Evolutionary conservation across 2,888 invertebrate genomes (phyloP).

Genomic region (Stictocephala bisonia): DNA sequence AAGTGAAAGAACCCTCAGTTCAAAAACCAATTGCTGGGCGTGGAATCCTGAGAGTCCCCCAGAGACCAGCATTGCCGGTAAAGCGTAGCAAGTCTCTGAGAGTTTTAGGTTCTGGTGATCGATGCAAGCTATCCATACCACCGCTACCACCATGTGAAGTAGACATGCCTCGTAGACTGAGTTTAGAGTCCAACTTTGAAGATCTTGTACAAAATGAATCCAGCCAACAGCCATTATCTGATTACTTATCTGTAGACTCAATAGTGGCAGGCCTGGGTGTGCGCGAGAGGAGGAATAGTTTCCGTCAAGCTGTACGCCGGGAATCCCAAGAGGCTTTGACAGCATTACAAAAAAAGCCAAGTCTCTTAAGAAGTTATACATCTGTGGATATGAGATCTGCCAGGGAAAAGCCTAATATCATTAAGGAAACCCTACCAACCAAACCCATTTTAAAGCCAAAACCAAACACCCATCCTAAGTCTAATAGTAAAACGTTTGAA

Average conservation of each 20-base stretch:
- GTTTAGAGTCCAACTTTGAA: conserved; percentile 55
- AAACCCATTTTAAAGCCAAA: conserved; percentile 43
- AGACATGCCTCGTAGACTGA: conserved; percentile 42
- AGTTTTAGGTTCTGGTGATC: conserved; percentile 60
- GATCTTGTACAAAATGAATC: conserved; percentile 20
- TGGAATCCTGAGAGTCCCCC: conserved; percentile 55
- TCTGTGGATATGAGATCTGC: conserved; percentile 52
- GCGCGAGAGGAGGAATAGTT: conserved; percentile 62
- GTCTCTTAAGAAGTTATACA: conserved; percentile 54
- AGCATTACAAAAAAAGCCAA: conserved; percentile 33
- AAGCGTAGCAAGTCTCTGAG: conserved; percentile 65
- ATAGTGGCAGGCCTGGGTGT: conserved; percentile 54
- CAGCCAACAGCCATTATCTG: not conserved
- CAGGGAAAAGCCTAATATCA: conserved; percentile 13
- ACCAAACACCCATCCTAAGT: conserved; percentile 9
- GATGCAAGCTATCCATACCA: conserved; percentile 54
- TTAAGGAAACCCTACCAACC: not conserved
- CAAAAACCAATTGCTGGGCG: conserved; percentile 54
- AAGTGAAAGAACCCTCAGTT: not conserved
- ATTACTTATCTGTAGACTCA: conserved; percentile 36
- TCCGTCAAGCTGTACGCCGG: conserved; percentile 62
- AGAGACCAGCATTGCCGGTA: conserved; percentile 60
- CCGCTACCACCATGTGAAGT: conserved; percentile 42
- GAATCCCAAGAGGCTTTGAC: conserved; percentile 51
- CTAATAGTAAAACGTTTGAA: not conserved